Base-by-base conservation (phyloP, 2,888 invertebrate species). In the Noctua janthina region DNA sequence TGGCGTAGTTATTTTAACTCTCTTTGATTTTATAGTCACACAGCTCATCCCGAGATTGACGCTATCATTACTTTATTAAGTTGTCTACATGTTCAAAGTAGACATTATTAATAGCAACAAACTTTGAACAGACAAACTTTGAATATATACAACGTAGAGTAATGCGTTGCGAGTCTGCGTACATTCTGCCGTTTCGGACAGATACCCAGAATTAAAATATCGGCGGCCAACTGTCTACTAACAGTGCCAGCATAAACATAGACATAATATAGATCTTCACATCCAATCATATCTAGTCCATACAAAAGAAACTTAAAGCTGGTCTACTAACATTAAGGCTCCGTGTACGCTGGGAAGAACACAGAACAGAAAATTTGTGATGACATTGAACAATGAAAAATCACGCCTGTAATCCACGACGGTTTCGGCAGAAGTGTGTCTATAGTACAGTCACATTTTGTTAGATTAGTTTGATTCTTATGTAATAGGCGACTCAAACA, bases 151-250 rank as follows among this genome's bases (percentile, higher is more conserved):
- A 49, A 70, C n/a, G 39, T 39, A 35, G 79, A 10, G 68, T 68
- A 68, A 17, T 49, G 1, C 2, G 29, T 51, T 54, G 46, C 10
- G 1, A 62, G 15, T 39, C 17, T 7, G n/a, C 1, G 15, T 29
- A 8, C 51, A 43, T 51, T 76, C 8, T 46, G 51, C 35, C 6
- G 15, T 43, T 59, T 49, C 29, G 1, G 43, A 49, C 54, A 64
- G 29, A 35, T 49, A 56, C 35, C 1, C 29, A 49, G 70, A 59
- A 78, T 71, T 78, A 66, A 78, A 71, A 67, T 11, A 78, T 68
- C 10, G 59, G 84, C 79, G 79, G n/a, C 71, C 79, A 43, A 78
- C 59, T 71, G 81, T 84, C 81, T 84, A 35, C 70, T 39, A 54
- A 46, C 59, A 71, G 84, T 71, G 79, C 81, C 67, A 84, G 70